A percentile compares a stretch with the other conserved stretches of the same genome.
These are phyloP conservation scores for Apotomis capreana DNA, from an alignment of 2,888 invertebrate genomes.

Conservation along the genomic window DNA sequence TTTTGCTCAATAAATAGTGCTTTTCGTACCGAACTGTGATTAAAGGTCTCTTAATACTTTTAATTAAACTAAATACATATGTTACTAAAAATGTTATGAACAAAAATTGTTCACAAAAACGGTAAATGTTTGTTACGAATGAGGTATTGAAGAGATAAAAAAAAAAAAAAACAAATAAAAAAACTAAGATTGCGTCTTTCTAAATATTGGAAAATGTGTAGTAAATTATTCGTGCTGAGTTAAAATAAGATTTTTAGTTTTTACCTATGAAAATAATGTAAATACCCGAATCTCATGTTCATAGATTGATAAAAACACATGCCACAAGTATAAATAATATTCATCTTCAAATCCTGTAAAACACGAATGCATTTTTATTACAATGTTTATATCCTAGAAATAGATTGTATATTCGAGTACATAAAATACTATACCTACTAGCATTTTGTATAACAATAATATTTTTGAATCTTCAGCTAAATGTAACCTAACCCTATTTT, in stretches of 20 bases:
- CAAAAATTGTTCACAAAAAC: conserved; percentile 52
- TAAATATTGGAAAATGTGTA: conserved; percentile 29
- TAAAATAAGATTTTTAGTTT: conserved; percentile 29
- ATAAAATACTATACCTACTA: not conserved
- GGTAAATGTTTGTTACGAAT: conserved; percentile 49
- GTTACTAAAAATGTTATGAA: conserved; percentile 31
- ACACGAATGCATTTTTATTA: not conserved
- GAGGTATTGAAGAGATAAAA: conserved; percentile 43
- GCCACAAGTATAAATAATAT: not conserved
- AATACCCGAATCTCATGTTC: not conserved
- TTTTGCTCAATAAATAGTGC: conserved; percentile 34
- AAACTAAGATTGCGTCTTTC: conserved; percentile 26
- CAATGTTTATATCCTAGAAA: not conserved
- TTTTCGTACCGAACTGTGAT: conserved; percentile 39
- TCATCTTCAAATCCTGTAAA: not conserved
- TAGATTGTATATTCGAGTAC: not conserved
- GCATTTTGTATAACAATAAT: not conserved
- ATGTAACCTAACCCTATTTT: not conserved
- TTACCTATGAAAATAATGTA: not conserved
- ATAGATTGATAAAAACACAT: not conserved
- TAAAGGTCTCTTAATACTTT: conserved; percentile 36
- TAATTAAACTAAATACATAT: conserved; percentile 31
- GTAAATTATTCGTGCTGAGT: conserved; percentile 45
- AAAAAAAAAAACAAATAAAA: conserved; percentile 17
- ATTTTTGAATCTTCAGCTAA: not conserved